Percentiles rank a stretch among this genome's conserved stretches.
phyloP scores from a whole-genome alignment of 2,797 vertebrate genomes.

The Artibeus lituratus region DNA sequence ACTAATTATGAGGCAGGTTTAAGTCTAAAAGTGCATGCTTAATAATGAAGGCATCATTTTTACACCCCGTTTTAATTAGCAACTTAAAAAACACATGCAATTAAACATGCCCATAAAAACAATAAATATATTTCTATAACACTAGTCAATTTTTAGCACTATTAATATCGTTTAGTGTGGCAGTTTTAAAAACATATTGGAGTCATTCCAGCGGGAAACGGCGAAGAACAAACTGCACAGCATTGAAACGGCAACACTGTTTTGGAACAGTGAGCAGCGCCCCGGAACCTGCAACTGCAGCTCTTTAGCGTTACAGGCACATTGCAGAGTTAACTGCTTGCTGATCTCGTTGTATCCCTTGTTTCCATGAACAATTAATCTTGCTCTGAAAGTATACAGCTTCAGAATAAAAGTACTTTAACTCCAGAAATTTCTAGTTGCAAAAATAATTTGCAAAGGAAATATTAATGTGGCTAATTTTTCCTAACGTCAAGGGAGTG shows the following conservation, averaged over 20 bases:
- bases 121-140: conserved; percentile 62
- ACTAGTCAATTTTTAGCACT: conserved; percentile 76
- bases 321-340: conserved; percentile 15
- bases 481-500: neutral
- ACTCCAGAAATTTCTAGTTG: neutral
- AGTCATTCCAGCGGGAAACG: conserved; percentile 69
- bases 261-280: neutral
- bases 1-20: conserved; percentile 77
- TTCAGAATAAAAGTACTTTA: neutral
- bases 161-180: conserved; percentile 75
- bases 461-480: neutral
- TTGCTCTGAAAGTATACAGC: neutral
- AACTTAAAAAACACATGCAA: conserved; percentile 71
- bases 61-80: conserved; percentile 81
- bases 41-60: conserved; percentile 70
- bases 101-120: conserved; percentile 78
- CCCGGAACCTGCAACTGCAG: neutral
- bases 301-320: neutral
- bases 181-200: conserved; percentile 64
- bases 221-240: conserved; percentile 53
- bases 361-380: neutral
- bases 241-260: conserved; percentile 43
- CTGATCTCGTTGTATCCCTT: neutral
- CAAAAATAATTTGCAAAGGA: neutral
- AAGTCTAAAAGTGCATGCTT: conserved; percentile 76